Evolutionary conservation across 1,140 invertebrate species (phyloP), one percentile per base, ranked within the genome.

Genomic region (Calliopsis andreniformis): DNA sequence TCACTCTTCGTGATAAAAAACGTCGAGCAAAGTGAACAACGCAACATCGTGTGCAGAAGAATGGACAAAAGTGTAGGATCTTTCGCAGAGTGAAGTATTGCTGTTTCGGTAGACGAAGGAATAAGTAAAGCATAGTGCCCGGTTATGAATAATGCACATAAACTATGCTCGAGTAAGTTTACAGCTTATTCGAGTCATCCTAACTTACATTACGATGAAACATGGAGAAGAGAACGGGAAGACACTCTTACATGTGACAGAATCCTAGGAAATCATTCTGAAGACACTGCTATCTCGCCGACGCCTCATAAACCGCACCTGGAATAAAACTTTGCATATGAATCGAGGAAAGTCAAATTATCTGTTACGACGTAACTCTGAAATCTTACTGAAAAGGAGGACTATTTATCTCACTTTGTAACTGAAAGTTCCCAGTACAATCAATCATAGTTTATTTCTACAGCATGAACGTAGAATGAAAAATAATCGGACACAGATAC

Each of bases 111-210:
- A 14, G 45, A 23, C 20, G 20, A 18, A 32, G 30, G 66, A 51
- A 51, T 70, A 42, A 43, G 66, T 59, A 53, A 68, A 49, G 47
- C 43, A 35, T 14, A 55, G 47, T 14, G 58, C 35, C 35, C n/a
- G 42, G 20, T 42, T 61, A 70, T 76, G 73, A 75, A 75, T 75
- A 75, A 75, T 75, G 71, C 58, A 39, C 53, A 56, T 25, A 56
- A 32, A 58, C 32, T 55, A 43, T 35, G 51, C 20, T 47, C 14
- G 20, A 56, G 62, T 30, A 64, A 75, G 30, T 75, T 66, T 61
- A 59, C 32, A 59, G 56, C 56, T 59, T 59, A 28, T 35, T 28
- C 43, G 55, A 39, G n/a, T 51, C 25, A 39, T 45, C 10, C 12
- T n/a, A 1, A 39, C 28, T 20, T 3, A 35, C 25, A 61, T 58